Percentiles rank a stretch among this genome's conserved stretches.
Evolutionary conservation across 1,140 invertebrate species (phyloP).

Genomic region (Drosophila orosa): DNA sequence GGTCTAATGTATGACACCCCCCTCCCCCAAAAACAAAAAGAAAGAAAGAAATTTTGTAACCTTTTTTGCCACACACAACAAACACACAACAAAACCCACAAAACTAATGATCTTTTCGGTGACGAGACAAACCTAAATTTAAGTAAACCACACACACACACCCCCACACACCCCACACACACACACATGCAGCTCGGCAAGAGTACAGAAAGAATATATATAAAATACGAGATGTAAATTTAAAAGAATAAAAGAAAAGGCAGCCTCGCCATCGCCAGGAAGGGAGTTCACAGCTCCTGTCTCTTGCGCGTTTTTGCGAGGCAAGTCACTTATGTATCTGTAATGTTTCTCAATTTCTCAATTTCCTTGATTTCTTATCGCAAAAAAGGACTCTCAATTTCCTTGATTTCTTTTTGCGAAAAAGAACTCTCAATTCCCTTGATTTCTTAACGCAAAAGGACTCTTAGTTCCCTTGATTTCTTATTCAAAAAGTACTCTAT

Average conservation of each 20-base stretch:
- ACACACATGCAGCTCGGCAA: conserved; percentile 4
- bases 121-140: conserved; percentile 56
- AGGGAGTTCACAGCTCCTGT: not conserved
- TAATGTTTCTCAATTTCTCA: conserved; percentile 11
- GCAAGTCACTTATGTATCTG: conserved; percentile 27
- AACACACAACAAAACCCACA: conserved; percentile 14
- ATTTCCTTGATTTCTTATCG: not conserved
- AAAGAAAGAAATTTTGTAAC: conserved; percentile 19
- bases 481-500: too few relatives aligned
- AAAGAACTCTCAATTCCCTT: not conserved
- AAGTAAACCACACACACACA: conserved; percentile 19
- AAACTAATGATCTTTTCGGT: conserved; percentile 46
- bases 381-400: not conserved
- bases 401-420: not conserved
- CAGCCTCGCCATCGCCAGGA: conserved; percentile 2
- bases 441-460: not conserved
- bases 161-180: conserved; percentile 6
- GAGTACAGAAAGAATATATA: conserved; percentile 44
- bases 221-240: conserved; percentile 58
- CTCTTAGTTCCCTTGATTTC: too few relatives aligned
- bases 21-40: conserved; percentile 5
- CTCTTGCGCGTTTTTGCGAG: conserved; percentile 6
- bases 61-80: conserved; percentile 29
- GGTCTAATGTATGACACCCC: conserved; percentile 22
- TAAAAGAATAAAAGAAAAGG: conserved; percentile 39